A percentile compares a stretch with the other conserved stretches of the same genome.
These are phyloP conservation scores for Emydoidea blandingii DNA, from an alignment of 2,797 vertebrate genomes.

Conservation along the genomic window DNA sequence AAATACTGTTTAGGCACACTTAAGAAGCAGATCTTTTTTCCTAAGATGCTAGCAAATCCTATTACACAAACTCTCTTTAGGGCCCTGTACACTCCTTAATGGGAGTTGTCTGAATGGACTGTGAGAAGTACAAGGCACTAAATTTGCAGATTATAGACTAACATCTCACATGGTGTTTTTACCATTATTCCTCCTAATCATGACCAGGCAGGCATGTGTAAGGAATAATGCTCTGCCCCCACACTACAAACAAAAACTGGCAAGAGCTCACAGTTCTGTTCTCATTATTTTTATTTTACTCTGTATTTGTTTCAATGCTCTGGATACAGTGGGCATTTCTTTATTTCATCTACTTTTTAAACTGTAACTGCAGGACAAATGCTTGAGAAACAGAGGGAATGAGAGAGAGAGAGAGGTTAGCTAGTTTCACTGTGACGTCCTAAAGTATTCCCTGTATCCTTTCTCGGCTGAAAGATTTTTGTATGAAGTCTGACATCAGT, in stretches of 20 bases:
- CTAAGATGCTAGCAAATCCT: not conserved
- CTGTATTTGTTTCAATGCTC: conserved; percentile 62
- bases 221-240: conserved; percentile 29
- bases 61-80: conserved; percentile 19
- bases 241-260: conserved; percentile 46
- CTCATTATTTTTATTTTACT: conserved; percentile 64
- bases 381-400: conserved; percentile 1
- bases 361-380: conserved; percentile 7
- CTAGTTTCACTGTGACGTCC: not conserved
- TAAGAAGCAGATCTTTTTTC: conserved; percentile 18
- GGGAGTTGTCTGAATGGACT: not conserved
- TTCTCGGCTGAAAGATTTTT: not conserved
- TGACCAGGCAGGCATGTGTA: conserved; percentile 51
- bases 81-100: not conserved
- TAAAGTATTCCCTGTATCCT: not conserved
- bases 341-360: conserved; percentile 32
- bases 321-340: conserved; percentile 63
- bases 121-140: conserved; percentile 17
- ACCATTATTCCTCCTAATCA: not conserved
- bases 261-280: conserved; percentile 51
- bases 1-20: not conserved
- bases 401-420: not conserved
- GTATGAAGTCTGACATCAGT: not conserved
- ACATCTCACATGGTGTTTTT: conserved; percentile 46
- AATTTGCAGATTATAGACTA: conserved; percentile 49